Base-by-base conservation (phyloP, 2,113 vertebrate species). In the Cygnus atratus region DNA sequence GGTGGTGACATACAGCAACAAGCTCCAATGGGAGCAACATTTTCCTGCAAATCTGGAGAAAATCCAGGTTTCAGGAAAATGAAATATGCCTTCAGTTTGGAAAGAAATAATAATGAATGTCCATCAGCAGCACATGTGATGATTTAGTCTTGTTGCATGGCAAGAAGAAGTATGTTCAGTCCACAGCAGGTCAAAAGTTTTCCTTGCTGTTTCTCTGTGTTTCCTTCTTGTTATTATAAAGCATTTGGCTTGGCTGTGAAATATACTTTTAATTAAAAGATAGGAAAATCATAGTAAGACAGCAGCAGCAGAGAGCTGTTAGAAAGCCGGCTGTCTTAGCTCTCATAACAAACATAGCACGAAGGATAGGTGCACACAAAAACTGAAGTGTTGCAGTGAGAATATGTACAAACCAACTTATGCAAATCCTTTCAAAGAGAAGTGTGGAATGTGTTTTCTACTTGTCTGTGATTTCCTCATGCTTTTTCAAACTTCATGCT, bases 1-100 rank as follows among this genome's bases (percentile, higher is more conserved):
- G 98, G 95, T 96, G 98, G 98, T 89, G 96, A 93, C 96, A 97
- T 25, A 95, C 76, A 55, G 97, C 96, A 97, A 97, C 94, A 84
- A 98, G 97, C 97, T 57, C 92, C 85, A 52, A 66, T 70, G 94
- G 90, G 61, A 97, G 74, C 76, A 80, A 84, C 73, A 87, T 76
- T 92, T 92, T 90, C 82, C 85, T 87, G 96, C 46, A 90, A 95
- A 96, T 93, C 84, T 92, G 95, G 94, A 96, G 84, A 92, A 95
- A 96, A 94, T 95, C 95, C 94, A 97, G 90, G 91, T 78, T 96
- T 94, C 91, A 77, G 75, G 48, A 94, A 96, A 98, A 90, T 92
- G 84, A 97, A 97, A 95, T 95, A 96, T 67, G 80, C 89, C 74
- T 93, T 95, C 93, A 94, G 88, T 89, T 96, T 90, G 88, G 88